phyloP scores from a whole-genome alignment of 2,113 vertebrate species.

The Carassius gibelio region DNA sequence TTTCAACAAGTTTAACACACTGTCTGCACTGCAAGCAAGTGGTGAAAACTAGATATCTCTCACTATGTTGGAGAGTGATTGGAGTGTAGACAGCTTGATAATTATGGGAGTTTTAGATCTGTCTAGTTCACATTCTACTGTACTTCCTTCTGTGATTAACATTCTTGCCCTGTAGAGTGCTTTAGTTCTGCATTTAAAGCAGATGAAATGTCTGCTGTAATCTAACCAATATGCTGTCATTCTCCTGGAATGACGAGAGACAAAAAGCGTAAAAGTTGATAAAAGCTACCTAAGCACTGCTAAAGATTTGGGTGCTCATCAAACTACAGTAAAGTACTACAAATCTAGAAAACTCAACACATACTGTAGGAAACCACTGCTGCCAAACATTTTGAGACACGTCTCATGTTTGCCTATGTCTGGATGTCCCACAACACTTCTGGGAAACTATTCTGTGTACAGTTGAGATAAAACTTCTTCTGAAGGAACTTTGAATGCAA shows the following conservation, averaged over 20 bases:
- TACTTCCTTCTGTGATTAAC: not conserved
- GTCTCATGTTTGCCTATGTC: not conserved
- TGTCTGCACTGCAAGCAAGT: no score
- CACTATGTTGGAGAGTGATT: not conserved
- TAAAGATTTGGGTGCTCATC: not conserved
- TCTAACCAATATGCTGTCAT: not conserved
- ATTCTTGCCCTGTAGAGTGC: not conserved
- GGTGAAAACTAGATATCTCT: not conserved
- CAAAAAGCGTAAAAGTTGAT: not conserved
- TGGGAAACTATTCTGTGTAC: not conserved
- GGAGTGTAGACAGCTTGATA: not conserved
- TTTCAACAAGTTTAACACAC: not conserved
- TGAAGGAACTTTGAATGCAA: no score
- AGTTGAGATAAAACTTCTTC: no score
- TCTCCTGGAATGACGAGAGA: not conserved
- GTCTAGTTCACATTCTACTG: not conserved
- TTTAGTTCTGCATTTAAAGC: not conserved
- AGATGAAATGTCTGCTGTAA: not conserved
- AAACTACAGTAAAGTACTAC: not conserved
- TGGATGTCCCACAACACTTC: not conserved
- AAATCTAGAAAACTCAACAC: not conserved
- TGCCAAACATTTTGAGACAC: not conserved
- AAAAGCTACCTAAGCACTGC: not conserved
- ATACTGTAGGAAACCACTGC: not conserved
- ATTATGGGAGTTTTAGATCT: not conserved